These are phyloP conservation scores for Bacillus rossius DNA, from an alignment of 1,140 invertebrate genomes.

Conservation along the genomic window DNA sequence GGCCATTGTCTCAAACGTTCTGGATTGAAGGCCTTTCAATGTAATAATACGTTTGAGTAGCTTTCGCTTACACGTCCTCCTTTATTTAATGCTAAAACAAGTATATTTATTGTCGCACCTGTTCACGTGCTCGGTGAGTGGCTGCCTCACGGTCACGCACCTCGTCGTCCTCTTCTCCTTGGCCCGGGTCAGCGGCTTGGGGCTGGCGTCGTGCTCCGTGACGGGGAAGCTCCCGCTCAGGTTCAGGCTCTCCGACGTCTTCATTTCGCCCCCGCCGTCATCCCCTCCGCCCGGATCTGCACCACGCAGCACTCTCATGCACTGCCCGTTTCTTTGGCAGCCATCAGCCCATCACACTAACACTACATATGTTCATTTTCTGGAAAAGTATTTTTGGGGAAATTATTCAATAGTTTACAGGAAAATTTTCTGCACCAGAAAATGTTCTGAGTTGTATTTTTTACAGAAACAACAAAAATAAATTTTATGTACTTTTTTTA, in stretches of 20 bases:
- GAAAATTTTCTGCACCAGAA: background rate
- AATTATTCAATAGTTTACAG: background rate
- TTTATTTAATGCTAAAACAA: no score
- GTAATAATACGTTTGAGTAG: no score
- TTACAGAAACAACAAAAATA: background rate
- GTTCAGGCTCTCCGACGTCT: slow-evolving; percentile 12
- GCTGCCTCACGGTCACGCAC: slow-evolving; percentile 20
- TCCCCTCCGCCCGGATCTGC: slow-evolving; percentile 33
- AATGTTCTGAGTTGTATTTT: background rate
- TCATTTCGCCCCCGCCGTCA: slow-evolving; percentile 27
- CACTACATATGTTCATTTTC: background rate
- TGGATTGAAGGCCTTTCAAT: no score
- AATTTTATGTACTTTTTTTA: background rate
- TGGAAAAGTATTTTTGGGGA: no score
- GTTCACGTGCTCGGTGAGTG: slow-evolving; percentile 17
- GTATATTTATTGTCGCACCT: no score
- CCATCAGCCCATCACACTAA: no score
- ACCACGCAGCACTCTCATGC: no score
- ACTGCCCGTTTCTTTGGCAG: no score
- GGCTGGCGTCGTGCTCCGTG: slow-evolving; percentile 47
- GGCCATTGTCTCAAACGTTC: no score
- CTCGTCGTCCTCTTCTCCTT: slow-evolving; percentile 42
- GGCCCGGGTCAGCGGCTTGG: slow-evolving; percentile 39
- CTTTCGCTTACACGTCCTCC: no score
- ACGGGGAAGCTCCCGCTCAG: slow-evolving; percentile 20